A percentile compares a stretch with the other conserved stretches of the same genome.
Evolutionary conservation across 2,113 vertebrate genomes (phyloP).

Genomic region (Murina feae): DNA sequence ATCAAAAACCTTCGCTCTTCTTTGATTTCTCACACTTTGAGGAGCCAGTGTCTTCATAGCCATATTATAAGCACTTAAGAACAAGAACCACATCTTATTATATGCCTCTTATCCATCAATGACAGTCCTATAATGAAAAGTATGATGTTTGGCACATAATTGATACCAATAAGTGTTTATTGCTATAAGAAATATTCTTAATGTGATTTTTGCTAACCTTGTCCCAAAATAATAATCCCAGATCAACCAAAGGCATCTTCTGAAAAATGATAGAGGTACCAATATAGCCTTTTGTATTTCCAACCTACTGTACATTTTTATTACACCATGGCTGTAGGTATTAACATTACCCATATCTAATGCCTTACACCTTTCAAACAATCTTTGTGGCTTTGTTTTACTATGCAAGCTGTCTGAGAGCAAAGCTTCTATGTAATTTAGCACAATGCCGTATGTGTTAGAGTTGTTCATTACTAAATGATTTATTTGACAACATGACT

Average conservation of each 20-base stretch:
- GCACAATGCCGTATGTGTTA: neutral
- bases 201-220: neutral
- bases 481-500: neutral
- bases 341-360: neutral
- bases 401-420: neutral
- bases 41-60: neutral
- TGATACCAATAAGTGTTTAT: neutral
- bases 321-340: neutral
- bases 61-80: neutral
- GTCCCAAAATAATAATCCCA: neutral
- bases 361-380: neutral
- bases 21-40: neutral
- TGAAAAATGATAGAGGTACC: neutral
- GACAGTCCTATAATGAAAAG: neutral
- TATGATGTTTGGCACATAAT: neutral
- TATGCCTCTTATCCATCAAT: neutral
- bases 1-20: neutral
- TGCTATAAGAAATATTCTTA: neutral
- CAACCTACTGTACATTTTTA: neutral
- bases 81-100: neutral
- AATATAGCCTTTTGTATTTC: neutral
- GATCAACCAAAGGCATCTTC: neutral
- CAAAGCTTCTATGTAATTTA: conserved; percentile 1
- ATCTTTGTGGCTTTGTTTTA: neutral
- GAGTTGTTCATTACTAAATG: neutral